Evolutionary conservation across 2,113 vertebrate genomes (phyloP), one percentile per base, ranked within the genome.

Genomic region (Sialia sialis): DNA sequence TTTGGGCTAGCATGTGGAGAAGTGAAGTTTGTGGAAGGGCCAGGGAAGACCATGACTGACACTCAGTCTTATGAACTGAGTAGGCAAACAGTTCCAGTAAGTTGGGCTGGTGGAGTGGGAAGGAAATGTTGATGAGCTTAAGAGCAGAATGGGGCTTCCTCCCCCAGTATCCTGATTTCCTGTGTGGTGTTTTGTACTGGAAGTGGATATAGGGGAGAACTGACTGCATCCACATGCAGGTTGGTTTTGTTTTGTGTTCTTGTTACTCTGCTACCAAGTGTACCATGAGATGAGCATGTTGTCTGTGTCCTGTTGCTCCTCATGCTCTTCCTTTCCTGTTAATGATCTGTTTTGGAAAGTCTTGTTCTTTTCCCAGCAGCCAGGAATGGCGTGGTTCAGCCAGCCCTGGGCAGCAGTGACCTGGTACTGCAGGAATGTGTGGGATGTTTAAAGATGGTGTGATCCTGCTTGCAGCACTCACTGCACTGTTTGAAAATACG

Each of bases 401-500:
- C 44, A 41, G 30, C 20, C 16, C 69, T 32, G 43, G 17, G 49
- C 29, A 52, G 52, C 7, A 10, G 32, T 67, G 46, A 25, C 4
- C 14, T 41, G 70, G 39, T 26, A 12, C 29, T 68, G 59, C 39
- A 69, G 70, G 39, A 51, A 23, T 5, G 30, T 23, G 3, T 19
- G 25, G 52, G 34, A 13, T 76, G 34, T 54, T 70, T 63, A 34
- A 39, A 13, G 17, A 6, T 20, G 6, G 8, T 6, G 25, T n/a
- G 44, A 44, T 49, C 15, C 69, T 68, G 27, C 44, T 39, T 46
- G 41, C 11, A 13, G n/a, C 27, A 3, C 20, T 51, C 22, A 7
- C 46, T 66, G 15, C 2, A 2, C 44, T 9, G 10, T 10, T 43
- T 55, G 46, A 63, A 18, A 79, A 43, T 7, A 1, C 0, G 0